Percentiles rank a stretch among this genome's conserved stretches.
phyloP scores from a whole-genome alignment of 2,113 vertebrate genomes.

The Tamias sibiricus region DNA sequence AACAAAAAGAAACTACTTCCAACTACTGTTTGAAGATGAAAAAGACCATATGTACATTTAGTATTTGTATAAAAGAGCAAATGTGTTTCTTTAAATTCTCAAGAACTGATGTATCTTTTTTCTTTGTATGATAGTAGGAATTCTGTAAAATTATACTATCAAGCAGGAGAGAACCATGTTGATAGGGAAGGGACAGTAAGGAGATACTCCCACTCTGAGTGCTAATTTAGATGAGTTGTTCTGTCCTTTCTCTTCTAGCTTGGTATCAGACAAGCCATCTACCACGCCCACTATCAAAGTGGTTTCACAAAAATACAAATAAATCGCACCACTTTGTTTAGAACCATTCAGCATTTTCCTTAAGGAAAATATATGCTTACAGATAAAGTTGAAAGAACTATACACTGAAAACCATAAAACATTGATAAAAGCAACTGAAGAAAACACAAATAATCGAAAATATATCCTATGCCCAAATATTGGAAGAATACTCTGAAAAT shows the following conservation, averaged over 20 bases:
- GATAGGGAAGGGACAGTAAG: neutral
- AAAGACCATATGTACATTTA: neutral
- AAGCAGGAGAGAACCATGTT: neutral
- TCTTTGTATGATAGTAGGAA: neutral
- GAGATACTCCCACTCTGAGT: neutral
- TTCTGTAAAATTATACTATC: neutral
- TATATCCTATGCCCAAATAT: neutral
- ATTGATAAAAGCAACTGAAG: neutral
- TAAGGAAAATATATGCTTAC: neutral
- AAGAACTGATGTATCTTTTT: neutral
- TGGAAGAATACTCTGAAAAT: neutral
- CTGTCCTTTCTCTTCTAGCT: neutral
- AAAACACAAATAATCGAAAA: neutral
- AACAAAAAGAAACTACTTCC: neutral
- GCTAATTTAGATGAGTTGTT: neutral
- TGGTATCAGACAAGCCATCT: neutral
- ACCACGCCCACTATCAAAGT: neutral
- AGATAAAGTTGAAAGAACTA: neutral
- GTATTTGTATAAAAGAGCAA: neutral
- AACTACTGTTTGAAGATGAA: neutral
- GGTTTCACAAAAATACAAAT: neutral
- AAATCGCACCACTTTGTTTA: neutral
- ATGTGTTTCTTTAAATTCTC: neutral
- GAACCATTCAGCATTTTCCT: neutral
- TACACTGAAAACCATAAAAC: neutral